Base-by-base conservation (phyloP, 2,797 vertebrate species). In the Dendrocincla tyrannina region DNA sequence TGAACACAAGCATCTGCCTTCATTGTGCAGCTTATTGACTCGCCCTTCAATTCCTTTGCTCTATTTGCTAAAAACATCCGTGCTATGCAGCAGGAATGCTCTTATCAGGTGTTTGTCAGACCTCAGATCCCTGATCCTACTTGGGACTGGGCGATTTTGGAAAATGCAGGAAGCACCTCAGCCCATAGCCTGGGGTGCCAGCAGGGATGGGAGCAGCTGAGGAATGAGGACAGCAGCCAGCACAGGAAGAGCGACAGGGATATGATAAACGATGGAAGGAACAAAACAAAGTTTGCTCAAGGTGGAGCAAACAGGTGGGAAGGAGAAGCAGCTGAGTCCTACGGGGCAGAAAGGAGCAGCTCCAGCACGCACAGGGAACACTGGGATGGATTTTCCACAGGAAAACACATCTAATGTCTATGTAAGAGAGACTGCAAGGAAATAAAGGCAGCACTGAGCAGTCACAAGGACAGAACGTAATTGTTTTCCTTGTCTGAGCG, bases 101-200 rank as follows among this genome's bases (percentile, higher is more conserved):
- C 85, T 77, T 91, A 80, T 52, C 66, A 63, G 75, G 82, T 85
- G 76, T 62, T 82, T 88, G 79, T 67, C 88, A 67, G 62, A 49
- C 58, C 87, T n/a, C 7, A 47, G 56, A 53, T 67, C 41, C 56
- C 10, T 5, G 39, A 11, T 52, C 56, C 72, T 19, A 39, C 39
- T 28, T 11, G 5, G 37, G 52, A 44, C 13, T 55, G 2, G 1
- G 11, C 0, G 18, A 44, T 33, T 39, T 16, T 30, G 85, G 67
- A 64, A 66, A 79, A 44, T 3, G 9, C 44, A 33, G 64, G 50
- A 52, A 59, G 90, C 28, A 5, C 17, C 42, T 37, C 46, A 19
- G 42, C 39, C 44, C 52, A 11, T 5, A 32, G 16, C 37, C 22
- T 6, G 68, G 49, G 67, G 25, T 2, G 12, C 14, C 3, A 3